Base-by-base conservation (phyloP, 2,113 vertebrate genomes). In the Pachycephala philippinensis region DNA sequence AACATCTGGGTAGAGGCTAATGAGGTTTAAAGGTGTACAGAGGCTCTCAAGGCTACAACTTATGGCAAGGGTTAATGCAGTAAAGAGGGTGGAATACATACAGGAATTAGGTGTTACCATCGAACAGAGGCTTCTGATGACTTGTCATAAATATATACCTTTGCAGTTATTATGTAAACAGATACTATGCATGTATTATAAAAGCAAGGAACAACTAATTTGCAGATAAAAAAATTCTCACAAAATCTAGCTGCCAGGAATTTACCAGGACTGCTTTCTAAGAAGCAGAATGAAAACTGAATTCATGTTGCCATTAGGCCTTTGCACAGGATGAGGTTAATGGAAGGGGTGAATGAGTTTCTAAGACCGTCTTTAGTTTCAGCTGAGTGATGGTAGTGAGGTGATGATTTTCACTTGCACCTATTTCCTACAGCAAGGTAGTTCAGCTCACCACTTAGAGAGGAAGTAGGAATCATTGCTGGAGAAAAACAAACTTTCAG, bases 111-210 rank as follows among this genome's bases (percentile, higher is more conserved):
- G 50, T 30, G 5, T 77, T 86, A 54, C 63, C 83, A 69, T 66
- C 3, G 2, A 77, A 75, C 50, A 82, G 65, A 93, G 70, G 66
- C 57, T 87, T 94, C 77, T 77, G 63, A 49, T 76, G 50, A 76
- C 79, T 68, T 63, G 39, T 89, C 80, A 84, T 28, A 88, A 92
- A 79, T 52, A 80, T 13, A 85, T 56, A 86, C 22, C 53, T 92
- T 87, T 94, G 84, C 72, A 72, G 69, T 74, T 79, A 87, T 5
- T 79, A 87, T 5, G 87, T 93, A 91, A 96, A 95, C 92, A 94
- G 61, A 84, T 35, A 63, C 40, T 84, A 87, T 56, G 78, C 40
- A 42, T 31, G 63, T 76, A 65, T 50, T 45, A 64, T 10, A 84
- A 90, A 93, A 92, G 71, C 77, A 72, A 94, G 77, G 56, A 78